Evolutionary conservation across 2,113 vertebrate species (phyloP), one percentile per base, ranked within the genome.

Genomic region (Platysteira castanea): DNA sequence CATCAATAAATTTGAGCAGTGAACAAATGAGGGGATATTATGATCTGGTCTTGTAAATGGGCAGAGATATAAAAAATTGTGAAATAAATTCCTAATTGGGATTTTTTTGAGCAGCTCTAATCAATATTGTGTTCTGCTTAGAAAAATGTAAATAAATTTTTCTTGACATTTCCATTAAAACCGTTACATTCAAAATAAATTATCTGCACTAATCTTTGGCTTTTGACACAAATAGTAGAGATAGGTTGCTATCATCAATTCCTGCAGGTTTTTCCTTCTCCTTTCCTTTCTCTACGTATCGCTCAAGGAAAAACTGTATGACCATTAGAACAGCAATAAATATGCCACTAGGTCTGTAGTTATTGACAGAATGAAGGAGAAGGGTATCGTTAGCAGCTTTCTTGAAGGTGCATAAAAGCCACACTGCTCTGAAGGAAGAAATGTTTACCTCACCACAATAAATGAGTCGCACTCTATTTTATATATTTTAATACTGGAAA

Each of bases 21-120:
- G 61, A 87, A 74, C 37, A 81, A 90, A 92, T 84, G 85, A 90
- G 53, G 37, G 37, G 42, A 42, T 93, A 30, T 90, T 75, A 78
- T 47, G 56, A 90, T 93, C 60, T 82, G 57, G 42, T 79, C 84
- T 73, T 80, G 27, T 93, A 93, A 86, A 93, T 91, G 70, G 74
- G 67, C 54, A 77, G 83, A 90, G 70, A 63, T 61, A 57, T 53
- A 88, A 94, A 87, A 93, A 90, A 93, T 93, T 90, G n/a, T 83
- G 69, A 90, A 93, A 91, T 94, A 96, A 97, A 96, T 94, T 94
- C 84, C 75, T 89, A 87, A 91, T 79, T 89, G 53, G 82, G 77
- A 87, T 84, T 76, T 86, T 83, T 84, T 78, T 44, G 46, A 95
- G 53, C 21, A 2, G 35, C 68, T 78, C 26, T 35, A 56, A 95